These are phyloP conservation scores for Leucophora obtusa DNA, from an alignment of 2,888 invertebrate species.

Conservation along the genomic window DNA sequence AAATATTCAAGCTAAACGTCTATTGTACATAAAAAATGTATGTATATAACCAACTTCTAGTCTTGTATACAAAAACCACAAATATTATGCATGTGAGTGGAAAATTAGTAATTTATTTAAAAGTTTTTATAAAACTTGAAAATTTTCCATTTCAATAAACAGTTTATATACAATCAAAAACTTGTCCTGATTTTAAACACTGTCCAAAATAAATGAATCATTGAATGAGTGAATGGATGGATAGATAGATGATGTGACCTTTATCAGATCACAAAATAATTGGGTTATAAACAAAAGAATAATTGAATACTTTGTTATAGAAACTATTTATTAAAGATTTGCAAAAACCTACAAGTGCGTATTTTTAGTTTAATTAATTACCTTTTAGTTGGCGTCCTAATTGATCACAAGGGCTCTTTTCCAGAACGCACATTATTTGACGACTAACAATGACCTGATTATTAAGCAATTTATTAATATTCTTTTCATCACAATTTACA, in stretches of 20 bases:
- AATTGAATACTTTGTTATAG: background rate
- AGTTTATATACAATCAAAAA: constrained; percentile 22
- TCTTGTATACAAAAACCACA: constrained; percentile 7
- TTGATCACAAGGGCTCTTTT: constrained; percentile 81
- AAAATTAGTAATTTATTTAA: constrained; percentile 3
- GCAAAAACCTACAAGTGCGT: too few relatives aligned
- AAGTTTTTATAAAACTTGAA: constrained; percentile 28
- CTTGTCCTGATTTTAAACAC: constrained; percentile 39
- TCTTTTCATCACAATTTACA: constrained; percentile 71
- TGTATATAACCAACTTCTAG: constrained; percentile 17
- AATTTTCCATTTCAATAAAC: constrained; percentile 45
- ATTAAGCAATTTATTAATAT: constrained; percentile 73
- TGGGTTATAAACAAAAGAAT: constrained; percentile 36
- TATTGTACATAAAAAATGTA: constrained; percentile 10
- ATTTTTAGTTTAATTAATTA: constrained; percentile 69
- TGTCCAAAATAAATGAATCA: background rate
- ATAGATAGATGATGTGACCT: constrained; percentile 29
- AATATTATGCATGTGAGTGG: constrained; percentile 22
- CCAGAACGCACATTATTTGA: constrained; percentile 82
- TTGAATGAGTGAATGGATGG: background rate
- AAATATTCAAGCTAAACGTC: too few relatives aligned
- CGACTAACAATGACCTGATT: constrained; percentile 78
- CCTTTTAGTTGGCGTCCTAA: constrained; percentile 83
- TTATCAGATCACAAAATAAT: constrained; percentile 44
- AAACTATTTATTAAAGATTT: too few relatives aligned